A percentile compares a stretch with the other conserved stretches of the same genome.
These are phyloP conservation scores for Melinaea menophilus DNA, from an alignment of 2,888 invertebrate genomes.

Conservation along the genomic window DNA sequence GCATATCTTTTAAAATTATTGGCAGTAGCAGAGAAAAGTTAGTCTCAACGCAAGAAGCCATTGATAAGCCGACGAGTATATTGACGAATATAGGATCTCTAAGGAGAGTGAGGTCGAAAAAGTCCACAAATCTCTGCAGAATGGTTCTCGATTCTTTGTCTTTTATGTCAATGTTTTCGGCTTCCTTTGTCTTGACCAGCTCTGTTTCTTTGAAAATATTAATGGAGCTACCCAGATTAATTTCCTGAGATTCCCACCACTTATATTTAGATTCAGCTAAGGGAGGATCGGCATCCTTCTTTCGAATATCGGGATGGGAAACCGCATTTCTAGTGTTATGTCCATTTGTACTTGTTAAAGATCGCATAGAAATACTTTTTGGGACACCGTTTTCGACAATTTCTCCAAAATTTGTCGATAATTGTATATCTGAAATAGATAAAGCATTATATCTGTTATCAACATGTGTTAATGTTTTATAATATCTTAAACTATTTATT, in stretches of 20 bases:
- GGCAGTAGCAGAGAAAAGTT: slow-evolving; percentile 83
- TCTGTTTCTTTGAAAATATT: slow-evolving; percentile 74
- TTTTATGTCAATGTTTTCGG: slow-evolving; percentile 39
- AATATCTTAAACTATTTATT: neutral
- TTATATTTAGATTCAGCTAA: slow-evolving; percentile 57
- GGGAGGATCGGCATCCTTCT: slow-evolving; percentile 45
- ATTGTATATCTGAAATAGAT: slow-evolving; percentile 46
- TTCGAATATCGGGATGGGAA: slow-evolving; percentile 65
- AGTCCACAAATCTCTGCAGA: slow-evolving; percentile 59
- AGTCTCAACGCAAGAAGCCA: slow-evolving; percentile 83
- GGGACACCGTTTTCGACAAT: slow-evolving; percentile 45
- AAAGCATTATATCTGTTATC: slow-evolving; percentile 9
- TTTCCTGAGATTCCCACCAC: slow-evolving; percentile 78
- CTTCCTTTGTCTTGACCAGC: slow-evolving; percentile 34
- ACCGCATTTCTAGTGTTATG: slow-evolving; percentile 60
- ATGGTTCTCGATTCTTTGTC: slow-evolving; percentile 43
- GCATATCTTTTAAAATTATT: slow-evolving; percentile 81
- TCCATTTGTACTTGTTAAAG: slow-evolving; percentile 50
- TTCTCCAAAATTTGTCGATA: slow-evolving; percentile 43
- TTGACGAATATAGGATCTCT: slow-evolving; percentile 82
- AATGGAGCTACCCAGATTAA: slow-evolving; percentile 79
- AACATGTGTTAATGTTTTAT: neutral
- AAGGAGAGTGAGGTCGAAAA: slow-evolving; percentile 82
- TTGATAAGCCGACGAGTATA: slow-evolving; percentile 81
- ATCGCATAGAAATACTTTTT: slow-evolving; percentile 65